Base-by-base conservation (phyloP, 2,888 invertebrate genomes). In the Melanargia galathea region DNA sequence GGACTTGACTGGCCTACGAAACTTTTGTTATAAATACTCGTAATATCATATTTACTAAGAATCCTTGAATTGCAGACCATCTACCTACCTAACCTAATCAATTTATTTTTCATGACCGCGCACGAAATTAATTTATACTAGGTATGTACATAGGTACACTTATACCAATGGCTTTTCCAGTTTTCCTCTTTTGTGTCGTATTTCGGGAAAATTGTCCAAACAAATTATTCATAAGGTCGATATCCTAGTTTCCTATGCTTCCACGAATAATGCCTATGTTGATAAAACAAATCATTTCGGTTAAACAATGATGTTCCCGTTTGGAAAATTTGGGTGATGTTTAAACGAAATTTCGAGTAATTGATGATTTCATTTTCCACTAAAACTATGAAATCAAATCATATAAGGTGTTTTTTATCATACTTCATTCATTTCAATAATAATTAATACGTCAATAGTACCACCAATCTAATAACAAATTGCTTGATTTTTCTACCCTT, bases 251-350 rank as follows among this genome's bases (percentile, higher is more conserved):
- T 8, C 43, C 8, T 35, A 13, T 35, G 2, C 13, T 35, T 35
- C 13, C 11, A 3, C 2, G 13, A 43, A 43, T 18, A 43, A 18
- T 18, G 43, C 43, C 18, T 11, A n/a, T 43, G 43, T 43, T 40
- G 16, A 40, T 40, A 6, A 16, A 16, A 40, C 16, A 40, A n/a
- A 10, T 35, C 35, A 11, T 35, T 18, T 18, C 18, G 43, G 18
- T 18, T 43, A 43, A 43, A 43, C 18, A 43, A 43, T 43, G 18
- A 43, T 43, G 10, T 18, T 16, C 18, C 18, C 8, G 18, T 18
- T 43, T 18, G 43, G 43, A 18, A 43, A n/a, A 43, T 10, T 18
- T 43, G 18, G 43, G 43, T 43, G 43, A 43, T 43, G 43, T 18
- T 18, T 18, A 8, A 43, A 43, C 43, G 16, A 18, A 43, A 43